These are phyloP conservation scores for Cirrhinus mrigala DNA, from an alignment of 2,797 vertebrate genomes.

Conservation along the genomic window DNA sequence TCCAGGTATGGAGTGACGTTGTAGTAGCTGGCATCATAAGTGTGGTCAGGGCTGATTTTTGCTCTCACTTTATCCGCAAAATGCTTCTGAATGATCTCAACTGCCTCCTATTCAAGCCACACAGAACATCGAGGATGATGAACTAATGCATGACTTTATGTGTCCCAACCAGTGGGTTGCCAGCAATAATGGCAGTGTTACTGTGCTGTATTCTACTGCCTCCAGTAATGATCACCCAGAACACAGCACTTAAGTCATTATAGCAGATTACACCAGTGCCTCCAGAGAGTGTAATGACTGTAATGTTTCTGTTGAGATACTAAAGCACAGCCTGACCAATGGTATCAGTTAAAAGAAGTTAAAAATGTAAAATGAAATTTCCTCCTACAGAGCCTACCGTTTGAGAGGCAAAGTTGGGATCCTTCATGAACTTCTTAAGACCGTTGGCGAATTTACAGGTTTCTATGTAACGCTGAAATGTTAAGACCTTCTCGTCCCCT, in stretches of 20 bases:
- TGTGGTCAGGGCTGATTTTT: slow-evolving; percentile 70
- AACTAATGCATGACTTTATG: slow-evolving; percentile 31
- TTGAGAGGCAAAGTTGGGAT: slow-evolving; percentile 74
- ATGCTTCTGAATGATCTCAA: slow-evolving; percentile 69
- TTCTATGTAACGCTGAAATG: slow-evolving; percentile 86
- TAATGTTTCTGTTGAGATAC: slow-evolving; percentile 43
- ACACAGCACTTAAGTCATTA: slow-evolving; percentile 55
- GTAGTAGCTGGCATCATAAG: slow-evolving; percentile 80
- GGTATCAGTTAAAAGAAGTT: slow-evolving; percentile 3
- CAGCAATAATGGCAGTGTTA: slow-evolving; percentile 29
- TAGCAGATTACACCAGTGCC: slow-evolving; percentile 38
- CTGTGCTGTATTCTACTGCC: slow-evolving; percentile 19
- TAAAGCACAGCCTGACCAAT: slow-evolving; percentile 1
- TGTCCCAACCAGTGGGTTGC: slow-evolving; percentile 27
- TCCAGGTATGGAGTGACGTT: slow-evolving; percentile 62
- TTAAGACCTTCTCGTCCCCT: slow-evolving; percentile 62
- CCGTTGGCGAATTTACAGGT: slow-evolving; percentile 87
- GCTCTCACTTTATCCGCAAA: slow-evolving; percentile 73
- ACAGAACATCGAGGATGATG: slow-evolving; percentile 11
- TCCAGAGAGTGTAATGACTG: slow-evolving; percentile 36
- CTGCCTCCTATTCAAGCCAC: slow-evolving; percentile 59
- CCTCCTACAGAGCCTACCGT: slow-evolving; percentile 59
- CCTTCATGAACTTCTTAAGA: slow-evolving; percentile 75
- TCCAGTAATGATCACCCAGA: slow-evolving; percentile 45
- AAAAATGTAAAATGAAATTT: neutral